Percentiles rank a stretch among this genome's conserved stretches.
Conservation (phyloP, 2,113 vertebrate genomes). For the Aramus guarauna region DNA sequence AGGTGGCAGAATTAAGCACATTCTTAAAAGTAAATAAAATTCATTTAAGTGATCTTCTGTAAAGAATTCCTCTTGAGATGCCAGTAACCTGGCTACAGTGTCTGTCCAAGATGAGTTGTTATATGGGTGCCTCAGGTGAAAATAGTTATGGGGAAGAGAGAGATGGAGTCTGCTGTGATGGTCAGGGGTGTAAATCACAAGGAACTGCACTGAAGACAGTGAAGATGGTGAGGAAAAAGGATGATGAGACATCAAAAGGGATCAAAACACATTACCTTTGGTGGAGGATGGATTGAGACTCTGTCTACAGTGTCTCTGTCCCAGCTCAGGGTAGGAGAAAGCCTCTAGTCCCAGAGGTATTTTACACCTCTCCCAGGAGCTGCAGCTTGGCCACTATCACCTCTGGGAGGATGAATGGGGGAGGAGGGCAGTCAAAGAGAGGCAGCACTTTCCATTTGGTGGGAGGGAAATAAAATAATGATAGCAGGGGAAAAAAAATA, state of each 20-base stretch:
- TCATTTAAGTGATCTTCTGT: background rate
- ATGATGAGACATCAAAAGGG: background rate
- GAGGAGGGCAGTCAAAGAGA: background rate
- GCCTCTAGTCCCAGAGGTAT: background rate
- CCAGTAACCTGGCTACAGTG: background rate
- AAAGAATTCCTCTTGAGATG: background rate
- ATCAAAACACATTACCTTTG: background rate
- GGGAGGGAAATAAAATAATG: background rate
- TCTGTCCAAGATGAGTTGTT: background rate
- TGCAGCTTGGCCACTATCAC: background rate
- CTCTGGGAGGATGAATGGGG: background rate
- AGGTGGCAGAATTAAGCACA: background rate
- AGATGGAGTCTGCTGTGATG: background rate
- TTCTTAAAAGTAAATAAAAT: constrained; percentile 44
- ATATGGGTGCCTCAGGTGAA: background rate
- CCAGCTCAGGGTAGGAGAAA: background rate
- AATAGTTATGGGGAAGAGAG: background rate
- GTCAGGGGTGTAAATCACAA: background rate
- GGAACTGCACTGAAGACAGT: background rate
- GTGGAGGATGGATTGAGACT: too few relatives aligned
- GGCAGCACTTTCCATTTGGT: background rate
- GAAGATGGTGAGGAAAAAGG: background rate
- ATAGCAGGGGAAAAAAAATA: background rate
- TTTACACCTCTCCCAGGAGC: background rate
- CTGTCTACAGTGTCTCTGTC: background rate